Percentiles rank a stretch among this genome's conserved stretches.
These are phyloP conservation scores for Drosophila leonis DNA, from an alignment of 2,888 invertebrate genomes.

Conservation along the genomic window DNA sequence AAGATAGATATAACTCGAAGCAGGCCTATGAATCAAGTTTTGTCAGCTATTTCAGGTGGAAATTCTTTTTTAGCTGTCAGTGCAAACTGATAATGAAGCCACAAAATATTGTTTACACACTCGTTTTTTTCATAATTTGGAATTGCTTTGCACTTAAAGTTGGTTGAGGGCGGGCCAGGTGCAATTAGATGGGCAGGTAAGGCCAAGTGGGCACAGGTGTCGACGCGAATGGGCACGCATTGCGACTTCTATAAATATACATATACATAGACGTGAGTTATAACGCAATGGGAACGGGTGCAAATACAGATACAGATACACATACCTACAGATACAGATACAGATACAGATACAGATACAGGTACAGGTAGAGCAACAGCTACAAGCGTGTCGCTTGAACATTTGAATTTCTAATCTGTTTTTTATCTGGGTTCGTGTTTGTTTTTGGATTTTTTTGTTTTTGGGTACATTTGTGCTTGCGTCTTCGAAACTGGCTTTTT, in stretches of 20 bases:
- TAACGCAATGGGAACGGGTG: conserved; percentile 57
- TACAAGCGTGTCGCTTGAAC: conserved; percentile 42
- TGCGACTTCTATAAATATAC: conserved; percentile 14
- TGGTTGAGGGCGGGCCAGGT: conserved; percentile 24
- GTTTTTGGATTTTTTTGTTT: conserved; percentile 25
- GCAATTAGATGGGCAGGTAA: conserved; percentile 41
- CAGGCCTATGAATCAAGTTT: conserved; percentile 42
- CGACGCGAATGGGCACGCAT: conserved; percentile 47
- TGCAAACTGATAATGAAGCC: conserved; percentile 56
- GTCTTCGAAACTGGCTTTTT: conserved; percentile 65
- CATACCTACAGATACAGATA: conserved; percentile 3
- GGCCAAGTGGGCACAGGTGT: conserved; percentile 73
- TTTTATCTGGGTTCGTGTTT: conserved; percentile 58
- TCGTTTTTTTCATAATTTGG: conserved; percentile 45
- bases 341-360: conserved; percentile 1
- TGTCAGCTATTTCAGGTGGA: conserved; percentile 18
- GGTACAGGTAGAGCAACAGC: neutral
- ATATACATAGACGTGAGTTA: conserved; percentile 16
- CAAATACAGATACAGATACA: conserved; percentile 28
- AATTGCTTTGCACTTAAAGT: conserved; percentile 71
- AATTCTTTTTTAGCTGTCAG: conserved; percentile 39
- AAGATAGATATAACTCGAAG: neutral
- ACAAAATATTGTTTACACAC: conserved; percentile 65
- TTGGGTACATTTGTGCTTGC: conserved; percentile 38
- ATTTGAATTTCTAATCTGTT: conserved; percentile 79